Evolutionary conservation across 2,113 vertebrate species (phyloP).

Genomic region (Antennarius striatus): DNA sequence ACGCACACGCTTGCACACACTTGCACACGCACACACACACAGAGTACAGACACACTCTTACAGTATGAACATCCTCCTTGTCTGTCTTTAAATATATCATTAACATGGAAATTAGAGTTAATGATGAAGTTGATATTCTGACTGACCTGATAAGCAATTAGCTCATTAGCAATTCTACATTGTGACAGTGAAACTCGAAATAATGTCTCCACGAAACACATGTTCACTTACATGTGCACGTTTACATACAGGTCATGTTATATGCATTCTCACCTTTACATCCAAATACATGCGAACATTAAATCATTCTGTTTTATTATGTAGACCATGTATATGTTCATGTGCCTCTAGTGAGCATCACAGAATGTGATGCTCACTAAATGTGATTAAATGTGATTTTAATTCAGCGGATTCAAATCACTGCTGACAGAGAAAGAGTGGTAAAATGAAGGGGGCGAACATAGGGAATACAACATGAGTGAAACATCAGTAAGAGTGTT

Average conservation of each 20-base stretch:
- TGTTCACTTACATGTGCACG: constrained; percentile 7
- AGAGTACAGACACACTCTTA: constrained; percentile 8
- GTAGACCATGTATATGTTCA: constrained; percentile 28
- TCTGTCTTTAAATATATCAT: constrained; percentile 52
- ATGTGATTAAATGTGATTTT: constrained; percentile 46
- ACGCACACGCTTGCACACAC: constrained; percentile 5
- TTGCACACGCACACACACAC: constrained; percentile 12
- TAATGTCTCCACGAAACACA: constrained; percentile 23
- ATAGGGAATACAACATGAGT: constrained; percentile 54
- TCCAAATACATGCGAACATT: not conserved
- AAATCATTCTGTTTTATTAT: constrained; percentile 19
- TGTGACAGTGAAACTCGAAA: constrained; percentile 13
- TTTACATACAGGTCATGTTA: not conserved
- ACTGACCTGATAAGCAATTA: constrained; percentile 51
- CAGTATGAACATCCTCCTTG: constrained; percentile 1
- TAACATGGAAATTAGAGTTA: constrained; percentile 56
- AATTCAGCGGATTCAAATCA: constrained; percentile 35
- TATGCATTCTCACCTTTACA: constrained; percentile 7
- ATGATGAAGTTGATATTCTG: constrained; percentile 37
- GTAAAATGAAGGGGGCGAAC: constrained; percentile 12
- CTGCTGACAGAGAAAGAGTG: constrained; percentile 12
- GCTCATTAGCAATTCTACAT: constrained; percentile 36
- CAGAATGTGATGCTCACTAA: too few species aligned
- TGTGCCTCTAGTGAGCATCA: constrained; percentile 30
- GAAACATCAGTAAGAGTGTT: constrained; percentile 46